Percentiles rank a stretch among this genome's conserved stretches.
These are phyloP conservation scores for Nematolebias whitei DNA, from an alignment of 2,113 vertebrate species.

Conservation along the genomic window DNA sequence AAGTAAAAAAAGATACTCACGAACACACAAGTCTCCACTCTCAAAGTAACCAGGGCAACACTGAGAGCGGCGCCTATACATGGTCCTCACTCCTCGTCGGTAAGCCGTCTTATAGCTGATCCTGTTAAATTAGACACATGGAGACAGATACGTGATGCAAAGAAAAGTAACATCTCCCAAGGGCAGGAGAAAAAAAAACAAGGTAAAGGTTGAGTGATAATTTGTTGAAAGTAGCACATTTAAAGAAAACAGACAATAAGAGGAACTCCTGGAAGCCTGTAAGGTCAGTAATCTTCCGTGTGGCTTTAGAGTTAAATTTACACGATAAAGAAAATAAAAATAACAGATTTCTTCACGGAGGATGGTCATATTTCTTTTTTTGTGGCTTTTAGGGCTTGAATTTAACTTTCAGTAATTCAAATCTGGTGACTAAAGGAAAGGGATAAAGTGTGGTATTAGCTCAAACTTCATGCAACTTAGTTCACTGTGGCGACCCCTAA, in stretches of 20 bases:
- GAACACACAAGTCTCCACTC: slow-evolving; percentile 93
- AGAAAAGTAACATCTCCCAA: slow-evolving; percentile 44
- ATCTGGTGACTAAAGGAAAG: background rate
- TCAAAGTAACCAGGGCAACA: slow-evolving; percentile 98
- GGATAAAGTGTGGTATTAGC: background rate
- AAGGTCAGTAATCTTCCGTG: slow-evolving; percentile 18
- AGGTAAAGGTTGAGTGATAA: slow-evolving; percentile 10
- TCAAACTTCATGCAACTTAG: no score
- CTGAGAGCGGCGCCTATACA: slow-evolving; percentile 97
- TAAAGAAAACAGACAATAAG: slow-evolving; percentile 14
- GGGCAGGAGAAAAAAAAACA: slow-evolving; percentile 38
- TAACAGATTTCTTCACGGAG: background rate
- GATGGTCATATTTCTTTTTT: slow-evolving; percentile 39
- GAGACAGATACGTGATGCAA: slow-evolving; percentile 36
- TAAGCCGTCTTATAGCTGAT: slow-evolving; percentile 99
- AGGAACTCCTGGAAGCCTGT: background rate
- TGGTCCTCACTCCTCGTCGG: slow-evolving; percentile 93
- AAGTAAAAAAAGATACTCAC: slow-evolving; percentile 80
- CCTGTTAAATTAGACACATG: slow-evolving; percentile 78
- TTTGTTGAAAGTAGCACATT: slow-evolving; percentile 17
- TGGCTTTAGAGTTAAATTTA: slow-evolving; percentile 32
- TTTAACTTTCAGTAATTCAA: slow-evolving; percentile 12
- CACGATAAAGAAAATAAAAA: slow-evolving; percentile 62
- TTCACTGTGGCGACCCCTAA: no score
- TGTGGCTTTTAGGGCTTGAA: slow-evolving; percentile 17